phyloP scores from a whole-genome alignment of 1,140 invertebrate species.

The Nasonia vitripennis region DNA sequence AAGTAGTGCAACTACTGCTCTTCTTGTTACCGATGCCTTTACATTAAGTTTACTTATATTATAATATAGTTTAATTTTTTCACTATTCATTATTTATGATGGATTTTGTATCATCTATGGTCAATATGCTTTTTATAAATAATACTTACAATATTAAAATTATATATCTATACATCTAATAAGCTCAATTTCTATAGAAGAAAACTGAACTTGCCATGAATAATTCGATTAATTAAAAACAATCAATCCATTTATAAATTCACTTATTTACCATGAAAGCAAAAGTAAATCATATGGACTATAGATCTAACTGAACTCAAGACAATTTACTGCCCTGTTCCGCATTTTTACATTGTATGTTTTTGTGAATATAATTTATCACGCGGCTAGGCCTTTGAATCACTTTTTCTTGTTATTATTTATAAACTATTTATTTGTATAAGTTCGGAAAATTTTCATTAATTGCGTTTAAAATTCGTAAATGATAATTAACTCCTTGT shows the following conservation, averaged over 20 bases:
- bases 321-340: conserved; percentile 47
- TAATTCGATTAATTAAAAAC: background rate
- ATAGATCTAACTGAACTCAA: conserved; percentile 30
- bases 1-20: conserved; percentile 30
- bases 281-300: conserved; percentile 7
- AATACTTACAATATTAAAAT: background rate
- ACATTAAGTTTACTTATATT: conserved; percentile 29
- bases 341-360: conserved; percentile 48
- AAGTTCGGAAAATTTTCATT: conserved; percentile 13
- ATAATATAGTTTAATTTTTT: background rate
- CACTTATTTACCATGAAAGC: background rate
- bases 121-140: conserved; percentile 12
- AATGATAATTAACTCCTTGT: conserved; percentile 45
- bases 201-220: too few relatives aligned
- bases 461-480: conserved; percentile 41
- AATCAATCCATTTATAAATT: background rate
- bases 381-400: conserved; percentile 22
- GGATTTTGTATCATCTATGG: background rate
- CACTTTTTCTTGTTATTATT: conserved; percentile 47
- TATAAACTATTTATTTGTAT: conserved; percentile 42
- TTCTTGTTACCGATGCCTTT: conserved; percentile 13
- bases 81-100: conserved; percentile 7
- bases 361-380: conserved; percentile 35
- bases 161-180: background rate
- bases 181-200: too few relatives aligned